Percentiles rank a stretch among this genome's conserved stretches.
These are phyloP conservation scores for Rhinolophus sinicus DNA, from an alignment of 2,113 vertebrate species.

Conservation along the genomic window DNA sequence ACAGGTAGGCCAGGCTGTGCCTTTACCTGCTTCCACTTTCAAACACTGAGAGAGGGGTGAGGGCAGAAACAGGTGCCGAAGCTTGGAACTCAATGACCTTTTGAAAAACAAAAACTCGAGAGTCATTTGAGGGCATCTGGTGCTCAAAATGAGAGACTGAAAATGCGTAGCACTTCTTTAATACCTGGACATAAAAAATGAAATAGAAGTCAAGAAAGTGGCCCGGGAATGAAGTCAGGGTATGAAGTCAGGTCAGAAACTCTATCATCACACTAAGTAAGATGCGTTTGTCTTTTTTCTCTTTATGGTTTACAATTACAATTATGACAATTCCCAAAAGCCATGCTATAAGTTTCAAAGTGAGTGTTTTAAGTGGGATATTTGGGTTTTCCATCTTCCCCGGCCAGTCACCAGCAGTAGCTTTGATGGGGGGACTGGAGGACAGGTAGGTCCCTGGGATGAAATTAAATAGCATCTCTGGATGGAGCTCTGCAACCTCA, in stretches of 20 bases:
- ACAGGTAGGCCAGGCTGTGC: neutral
- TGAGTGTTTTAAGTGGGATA: neutral
- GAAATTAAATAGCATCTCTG: neutral
- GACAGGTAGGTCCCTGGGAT: neutral
- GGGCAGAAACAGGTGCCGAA: neutral
- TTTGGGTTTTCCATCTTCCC: neutral
- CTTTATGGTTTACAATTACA: neutral
- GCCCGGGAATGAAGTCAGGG: neutral
- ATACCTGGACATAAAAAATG: neutral
- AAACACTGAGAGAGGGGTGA: neutral
- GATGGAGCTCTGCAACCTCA: neutral
- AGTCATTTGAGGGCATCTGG: neutral
- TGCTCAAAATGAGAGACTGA: neutral
- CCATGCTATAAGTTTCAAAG: neutral
- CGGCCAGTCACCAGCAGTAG: neutral
- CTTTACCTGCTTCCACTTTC: neutral
- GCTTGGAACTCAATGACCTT: neutral
- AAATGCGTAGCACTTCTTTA: neutral
- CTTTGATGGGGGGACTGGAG: neutral
- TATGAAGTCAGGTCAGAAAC: neutral
- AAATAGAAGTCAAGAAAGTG: neutral
- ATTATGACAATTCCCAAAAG: neutral
- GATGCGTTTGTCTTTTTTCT: neutral
- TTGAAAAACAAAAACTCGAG: neutral
- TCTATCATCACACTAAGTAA: neutral